These are phyloP conservation scores for Antheraea assamensis DNA, from an alignment of 2,888 invertebrate species.

Conservation along the genomic window DNA sequence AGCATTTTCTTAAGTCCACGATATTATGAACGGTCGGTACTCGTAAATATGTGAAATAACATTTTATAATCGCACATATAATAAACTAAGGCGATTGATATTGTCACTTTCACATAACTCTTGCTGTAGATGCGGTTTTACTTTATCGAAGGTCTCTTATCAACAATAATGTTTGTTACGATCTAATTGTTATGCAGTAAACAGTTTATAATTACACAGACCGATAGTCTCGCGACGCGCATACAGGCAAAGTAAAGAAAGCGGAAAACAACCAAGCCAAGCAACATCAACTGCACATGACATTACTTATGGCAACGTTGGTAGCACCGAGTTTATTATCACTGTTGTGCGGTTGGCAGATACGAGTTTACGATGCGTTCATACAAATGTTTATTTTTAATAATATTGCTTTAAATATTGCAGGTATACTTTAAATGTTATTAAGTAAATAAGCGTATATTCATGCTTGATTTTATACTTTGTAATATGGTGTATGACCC, in stretches of 20 bases:
- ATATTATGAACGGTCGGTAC: slow-evolving; percentile 63
- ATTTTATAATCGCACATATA: slow-evolving; percentile 58
- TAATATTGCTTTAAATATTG: not conserved
- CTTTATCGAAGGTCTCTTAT: slow-evolving; percentile 10
- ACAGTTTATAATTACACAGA: slow-evolving; percentile 65
- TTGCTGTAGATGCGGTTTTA: slow-evolving; percentile 43
- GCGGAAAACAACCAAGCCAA: slow-evolving; percentile 69
- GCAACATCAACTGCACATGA: slow-evolving; percentile 65
- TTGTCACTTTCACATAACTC: slow-evolving; percentile 77
- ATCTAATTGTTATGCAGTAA: slow-evolving; percentile 56
- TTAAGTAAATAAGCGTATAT: not conserved
- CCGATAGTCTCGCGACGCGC: slow-evolving; percentile 71
- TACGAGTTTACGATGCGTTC: slow-evolving; percentile 48
- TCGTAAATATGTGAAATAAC: slow-evolving; percentile 68
- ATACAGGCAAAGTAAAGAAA: slow-evolving; percentile 74
- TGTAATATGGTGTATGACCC: not conserved
- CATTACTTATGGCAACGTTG: slow-evolving; percentile 59
- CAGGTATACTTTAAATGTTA: not conserved
- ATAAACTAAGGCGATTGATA: slow-evolving; percentile 54
- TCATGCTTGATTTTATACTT: not conserved
- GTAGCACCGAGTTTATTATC: slow-evolving; percentile 39
- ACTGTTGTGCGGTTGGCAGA: slow-evolving; percentile 46
- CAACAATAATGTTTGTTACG: slow-evolving; percentile 42
- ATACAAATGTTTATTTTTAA: slow-evolving; percentile 7
- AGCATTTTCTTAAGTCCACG: slow-evolving; percentile 54